phyloP scores from a whole-genome alignment of 2,888 invertebrate species.

The Mesorhabditis belari region DNA sequence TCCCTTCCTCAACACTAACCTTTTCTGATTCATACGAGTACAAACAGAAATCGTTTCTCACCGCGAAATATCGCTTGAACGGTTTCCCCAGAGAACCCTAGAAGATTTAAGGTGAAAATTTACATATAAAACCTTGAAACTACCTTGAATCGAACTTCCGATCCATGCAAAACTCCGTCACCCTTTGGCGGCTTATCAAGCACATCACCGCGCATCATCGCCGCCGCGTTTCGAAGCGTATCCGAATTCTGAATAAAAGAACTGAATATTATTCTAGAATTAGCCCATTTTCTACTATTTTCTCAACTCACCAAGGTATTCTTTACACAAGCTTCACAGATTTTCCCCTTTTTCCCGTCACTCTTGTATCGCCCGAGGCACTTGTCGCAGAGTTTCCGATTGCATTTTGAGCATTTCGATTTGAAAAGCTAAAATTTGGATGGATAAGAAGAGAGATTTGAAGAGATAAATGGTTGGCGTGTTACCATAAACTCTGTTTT shows the following conservation, averaged over 20 bases:
- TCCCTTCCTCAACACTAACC: too few relatives aligned
- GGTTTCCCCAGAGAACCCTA: slow-evolving; percentile 32
- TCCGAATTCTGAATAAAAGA: background rate
- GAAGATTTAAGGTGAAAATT: too few relatives aligned
- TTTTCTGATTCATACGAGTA: slow-evolving; percentile 44
- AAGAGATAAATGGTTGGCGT: background rate
- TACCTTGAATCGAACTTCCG: slow-evolving; percentile 8
- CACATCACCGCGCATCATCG: background rate
- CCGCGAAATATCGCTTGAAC: slow-evolving; percentile 40
- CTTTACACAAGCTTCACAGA: slow-evolving; percentile 36
- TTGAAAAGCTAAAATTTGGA: background rate
- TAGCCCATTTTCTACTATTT: too few relatives aligned
- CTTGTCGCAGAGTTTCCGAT: slow-evolving; percentile 43
- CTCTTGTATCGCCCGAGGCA: slow-evolving; percentile 41
- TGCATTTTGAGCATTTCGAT: slow-evolving; percentile 34
- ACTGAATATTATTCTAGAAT: background rate
- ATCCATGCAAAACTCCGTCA: background rate
- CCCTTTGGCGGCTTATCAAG: slow-evolving; percentile 3
- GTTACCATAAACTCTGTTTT: too few relatives aligned
- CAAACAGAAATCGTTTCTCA: slow-evolving; percentile 49
- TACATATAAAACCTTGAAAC: too few relatives aligned
- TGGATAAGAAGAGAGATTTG: background rate
- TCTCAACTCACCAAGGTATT: slow-evolving; percentile 10
- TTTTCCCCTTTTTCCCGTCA: slow-evolving; percentile 29
- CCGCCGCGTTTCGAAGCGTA: background rate